Conservation (phyloP, 2,888 invertebrate species). For the Notodonta ziczac region DNA sequence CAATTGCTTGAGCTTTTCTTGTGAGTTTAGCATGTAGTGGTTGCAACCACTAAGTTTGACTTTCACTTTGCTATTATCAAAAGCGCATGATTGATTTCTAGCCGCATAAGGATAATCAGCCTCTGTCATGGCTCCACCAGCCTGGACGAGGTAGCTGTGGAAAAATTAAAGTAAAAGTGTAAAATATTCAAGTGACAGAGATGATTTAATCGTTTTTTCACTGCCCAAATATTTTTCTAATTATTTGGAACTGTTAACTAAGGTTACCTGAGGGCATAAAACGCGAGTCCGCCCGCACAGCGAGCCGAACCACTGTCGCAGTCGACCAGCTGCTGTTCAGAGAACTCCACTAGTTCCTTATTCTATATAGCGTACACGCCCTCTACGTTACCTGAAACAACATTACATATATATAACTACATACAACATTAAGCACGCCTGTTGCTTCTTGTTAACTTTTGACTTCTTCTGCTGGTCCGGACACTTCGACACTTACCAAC, state of each 20-base stretch:
- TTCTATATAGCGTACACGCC: conserved; percentile 38
- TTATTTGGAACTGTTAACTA: background rate
- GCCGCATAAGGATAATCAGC: conserved; percentile 36
- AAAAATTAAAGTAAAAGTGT: background rate
- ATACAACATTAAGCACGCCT: too few species aligned
- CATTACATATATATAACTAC: background rate
- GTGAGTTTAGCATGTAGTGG: conserved; percentile 53
- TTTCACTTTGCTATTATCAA: conserved; percentile 11
- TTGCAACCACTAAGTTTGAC: conserved; percentile 12
- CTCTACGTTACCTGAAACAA: conserved; percentile 38
- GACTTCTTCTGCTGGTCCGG: too few species aligned
- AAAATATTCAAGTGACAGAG: too few species aligned
- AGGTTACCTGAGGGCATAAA: conserved; percentile 1
- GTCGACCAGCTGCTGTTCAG: conserved; percentile 42
- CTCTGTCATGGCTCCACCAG: conserved; percentile 29
- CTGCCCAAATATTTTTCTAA: too few species aligned
- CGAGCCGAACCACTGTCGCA: conserved; percentile 26
- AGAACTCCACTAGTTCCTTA: conserved; percentile 23
- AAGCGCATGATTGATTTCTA: background rate
- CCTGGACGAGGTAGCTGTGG: conserved; percentile 13
- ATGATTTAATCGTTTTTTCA: too few species aligned
- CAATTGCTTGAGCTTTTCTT: conserved; percentile 51
- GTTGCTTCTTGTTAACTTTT: background rate
- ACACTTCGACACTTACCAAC: conserved; percentile 31
- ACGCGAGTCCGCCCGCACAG: conserved; percentile 16